phyloP scores from a whole-genome alignment of 1,140 invertebrate genomes.

The Nixonia krombeini region DNA sequence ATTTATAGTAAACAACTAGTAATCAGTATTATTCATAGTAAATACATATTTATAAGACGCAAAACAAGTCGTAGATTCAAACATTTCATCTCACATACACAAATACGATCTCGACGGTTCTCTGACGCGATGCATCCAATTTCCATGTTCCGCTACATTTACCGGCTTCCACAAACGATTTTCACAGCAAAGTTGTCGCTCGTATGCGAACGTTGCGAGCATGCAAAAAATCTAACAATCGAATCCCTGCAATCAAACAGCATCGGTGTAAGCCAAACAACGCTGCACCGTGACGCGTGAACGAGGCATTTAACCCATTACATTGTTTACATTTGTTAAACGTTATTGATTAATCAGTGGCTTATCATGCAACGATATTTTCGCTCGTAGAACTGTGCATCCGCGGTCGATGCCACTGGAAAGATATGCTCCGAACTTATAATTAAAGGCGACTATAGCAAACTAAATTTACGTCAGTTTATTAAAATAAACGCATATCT shows the following conservation, averaged over 20 bases:
- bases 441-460: too few relatives aligned
- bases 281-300: background rate
- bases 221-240: too few relatives aligned
- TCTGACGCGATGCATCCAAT: conserved; percentile 34
- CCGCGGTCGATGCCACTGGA: too few relatives aligned
- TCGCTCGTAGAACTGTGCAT: too few relatives aligned
- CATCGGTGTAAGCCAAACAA: background rate
- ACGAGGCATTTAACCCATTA: background rate
- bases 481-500: too few relatives aligned
- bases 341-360: too few relatives aligned
- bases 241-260: background rate
- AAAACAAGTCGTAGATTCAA: conserved; percentile 61
- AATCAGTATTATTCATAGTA: conserved; percentile 59
- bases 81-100: conserved; percentile 51
- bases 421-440: conserved; percentile 1
- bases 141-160: conserved; percentile 37
- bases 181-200: background rate
- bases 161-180: conserved; percentile 12
- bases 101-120: conserved; percentile 45
- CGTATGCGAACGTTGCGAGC: too few relatives aligned
- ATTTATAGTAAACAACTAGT: conserved; percentile 66
- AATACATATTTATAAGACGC: conserved; percentile 60
- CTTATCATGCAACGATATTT: too few relatives aligned
- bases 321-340: background rate
- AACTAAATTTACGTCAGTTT: too few relatives aligned